Percentiles rank a stretch among this genome's conserved stretches.
Evolutionary conservation across 2,113 vertebrate genomes (phyloP).

Genomic region (Antechinus stuartii): DNA sequence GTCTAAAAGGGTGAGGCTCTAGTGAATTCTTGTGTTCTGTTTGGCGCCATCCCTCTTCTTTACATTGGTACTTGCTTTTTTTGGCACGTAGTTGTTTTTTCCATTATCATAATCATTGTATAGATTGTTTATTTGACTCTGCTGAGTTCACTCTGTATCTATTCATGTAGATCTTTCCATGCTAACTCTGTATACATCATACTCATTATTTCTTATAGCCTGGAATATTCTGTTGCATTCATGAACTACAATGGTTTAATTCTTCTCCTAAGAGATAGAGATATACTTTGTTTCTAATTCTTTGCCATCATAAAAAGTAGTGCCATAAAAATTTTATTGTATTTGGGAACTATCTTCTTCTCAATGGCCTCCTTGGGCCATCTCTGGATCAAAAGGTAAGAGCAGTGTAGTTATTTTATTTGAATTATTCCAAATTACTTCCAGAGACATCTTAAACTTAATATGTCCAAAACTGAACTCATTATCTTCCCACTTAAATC

Average conservation of each 20-base stretch:
- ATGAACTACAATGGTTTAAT: neutral
- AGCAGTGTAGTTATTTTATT: neutral
- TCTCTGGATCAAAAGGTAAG: neutral
- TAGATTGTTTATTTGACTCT: neutral
- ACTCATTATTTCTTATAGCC: neutral
- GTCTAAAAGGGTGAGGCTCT: neutral
- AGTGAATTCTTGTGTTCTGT: neutral
- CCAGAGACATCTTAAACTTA: neutral
- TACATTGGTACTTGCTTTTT: neutral
- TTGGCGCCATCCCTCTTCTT: neutral
- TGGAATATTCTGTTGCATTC: neutral
- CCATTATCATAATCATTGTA: neutral
- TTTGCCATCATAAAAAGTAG: neutral
- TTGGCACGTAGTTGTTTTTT: neutral
- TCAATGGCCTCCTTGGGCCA: neutral
- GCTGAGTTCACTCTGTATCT: neutral
- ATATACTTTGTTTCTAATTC: neutral
- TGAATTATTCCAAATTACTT: neutral
- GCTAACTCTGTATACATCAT: neutral
- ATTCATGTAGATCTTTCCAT: too few species aligned
- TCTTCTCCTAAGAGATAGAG: neutral
- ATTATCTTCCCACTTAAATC: neutral
- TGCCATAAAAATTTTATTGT: neutral
- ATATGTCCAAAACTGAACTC: neutral
- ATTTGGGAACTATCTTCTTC: neutral